Evolutionary conservation across 1,140 invertebrate genomes (phyloP), one percentile per base, ranked within the genome.

Genomic region (Lithobius niger): DNA sequence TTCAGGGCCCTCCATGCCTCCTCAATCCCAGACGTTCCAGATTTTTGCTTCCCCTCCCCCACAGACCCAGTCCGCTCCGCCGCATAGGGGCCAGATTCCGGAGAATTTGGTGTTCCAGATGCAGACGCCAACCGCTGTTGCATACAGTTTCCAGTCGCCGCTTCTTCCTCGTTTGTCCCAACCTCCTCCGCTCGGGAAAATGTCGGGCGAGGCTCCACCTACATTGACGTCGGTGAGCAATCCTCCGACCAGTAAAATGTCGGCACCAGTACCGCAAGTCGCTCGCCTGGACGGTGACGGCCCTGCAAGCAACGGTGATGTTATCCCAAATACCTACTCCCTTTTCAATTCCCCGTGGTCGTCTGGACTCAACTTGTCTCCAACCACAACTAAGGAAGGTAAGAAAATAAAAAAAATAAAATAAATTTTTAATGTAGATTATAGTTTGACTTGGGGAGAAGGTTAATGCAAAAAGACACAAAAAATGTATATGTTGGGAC

Each of bases 311-410:
- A 45, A n/a, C 16, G 26, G 45, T 22, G 58, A 56, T 31, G 27
- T 54, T 48, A 70, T 63, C 36, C 69, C 71, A 57, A 81, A 74
- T 54, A 80, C 79, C 6, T 83, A 83, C 66, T 82, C 80, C 0
- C 64, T 83, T 59, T 82, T 82, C 65, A 80, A 79, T 67, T 76
- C 76, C n/a, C 73, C 76, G 44, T 69, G 68, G 68, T 63, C 66
- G 42, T 64, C 67, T 26, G 61, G 62, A 10, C 55, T 69, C 1
- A 63, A 63, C n/a, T 56, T 66, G 18, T 57, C 64, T 27, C 27
- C 50, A 52, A 6, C 51, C 21, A 62, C 68, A 47, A 61, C 63
- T 3, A 70, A 66, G 59, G 68, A 68, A 59, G 67, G 68, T 69
- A 63, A 57, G 61, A 58, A n/a, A n/a, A n/a, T n/a, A n/a, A n/a